A percentile compares a stretch with the other conserved stretches of the same genome.
phyloP scores from a whole-genome alignment of 2,797 vertebrate genomes.

The Chiloscyllium punctatum region DNA sequence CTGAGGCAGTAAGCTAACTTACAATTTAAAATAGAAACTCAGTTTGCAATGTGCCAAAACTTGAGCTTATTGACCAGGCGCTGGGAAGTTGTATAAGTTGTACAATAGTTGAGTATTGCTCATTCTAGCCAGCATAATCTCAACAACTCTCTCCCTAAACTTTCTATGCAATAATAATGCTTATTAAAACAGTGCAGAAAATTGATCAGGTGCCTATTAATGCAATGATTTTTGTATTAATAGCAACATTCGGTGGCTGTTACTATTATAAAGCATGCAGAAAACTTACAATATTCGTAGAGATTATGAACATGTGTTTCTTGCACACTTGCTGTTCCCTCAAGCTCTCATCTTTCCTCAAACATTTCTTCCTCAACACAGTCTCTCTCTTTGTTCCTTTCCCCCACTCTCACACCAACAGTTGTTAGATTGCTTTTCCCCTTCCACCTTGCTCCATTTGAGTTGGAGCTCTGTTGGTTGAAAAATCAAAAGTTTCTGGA shows the following conservation, averaged over 20 bases:
- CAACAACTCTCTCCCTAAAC: no score
- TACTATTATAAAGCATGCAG: background rate
- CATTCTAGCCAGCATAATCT: no score
- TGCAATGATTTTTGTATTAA: background rate
- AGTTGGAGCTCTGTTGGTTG: background rate
- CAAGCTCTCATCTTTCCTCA: background rate
- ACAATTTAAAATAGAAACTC: background rate
- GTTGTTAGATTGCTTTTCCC: background rate
- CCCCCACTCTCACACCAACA: background rate
- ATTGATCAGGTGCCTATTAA: background rate
- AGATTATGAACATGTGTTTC: background rate
- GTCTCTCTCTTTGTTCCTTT: background rate
- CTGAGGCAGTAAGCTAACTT: background rate
- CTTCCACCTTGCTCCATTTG: background rate
- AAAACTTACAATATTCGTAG: background rate
- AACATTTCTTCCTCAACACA: background rate
- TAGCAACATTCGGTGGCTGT: background rate
- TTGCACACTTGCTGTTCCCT: background rate
- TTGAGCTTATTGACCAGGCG: background rate
- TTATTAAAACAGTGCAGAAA: background rate
- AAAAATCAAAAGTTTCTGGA: background rate
- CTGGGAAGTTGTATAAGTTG: background rate
- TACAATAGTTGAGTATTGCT: background rate
- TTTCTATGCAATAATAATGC: background rate
- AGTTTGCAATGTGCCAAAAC: background rate